Evolutionary conservation across 2,888 invertebrate species (phyloP), one percentile per base, ranked within the genome.

Genomic region (Carabus problematicus): DNA sequence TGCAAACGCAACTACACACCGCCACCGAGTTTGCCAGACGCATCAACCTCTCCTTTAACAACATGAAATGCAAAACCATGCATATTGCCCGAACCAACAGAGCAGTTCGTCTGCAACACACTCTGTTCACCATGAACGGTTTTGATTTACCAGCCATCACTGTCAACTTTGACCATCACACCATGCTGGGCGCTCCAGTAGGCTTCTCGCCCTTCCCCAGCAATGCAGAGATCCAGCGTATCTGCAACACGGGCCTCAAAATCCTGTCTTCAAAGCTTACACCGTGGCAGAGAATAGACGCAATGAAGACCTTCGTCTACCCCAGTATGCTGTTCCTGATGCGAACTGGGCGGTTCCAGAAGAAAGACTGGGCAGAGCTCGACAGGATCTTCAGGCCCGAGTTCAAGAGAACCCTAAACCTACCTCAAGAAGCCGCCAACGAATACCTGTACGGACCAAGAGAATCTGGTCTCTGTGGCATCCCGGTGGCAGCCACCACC

Each of bases 381-480:
- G 67, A 63, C 40, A 29, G 19, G 11, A 40, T 19, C 6, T 54
- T 62, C 42, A 19, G 49, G n/a, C 12, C 29, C 19, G 39, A 41
- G 16, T 9, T 45, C 7, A 61, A 40, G 42, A 52, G 47, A 40
- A 62, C 52, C 1, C 19, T 64, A 1, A 18, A 64, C 29, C 11
- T 64, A 1, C 64, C 64, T 1, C 54, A 42, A 11, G 64, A 64
- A 54, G 64, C 55, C 0, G 16, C 64, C 16, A 62, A 47, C 14
- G 66, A 41, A 1, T 62, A 56, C 40, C 12, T 61, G 1, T 70
- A 16, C 49, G 56, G 41, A 8, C 56, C 19, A n/a, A 40, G 71
- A 67, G 42, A 19, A 12, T 43, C 42, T 61, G 70, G n/a, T 67
- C 63, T 70, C 58, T 69, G 40, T 63, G 71, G 29, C 55, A 43